Conservation (phyloP, 1,140 invertebrate genomes). For the Aleiodes sp. region DNA sequence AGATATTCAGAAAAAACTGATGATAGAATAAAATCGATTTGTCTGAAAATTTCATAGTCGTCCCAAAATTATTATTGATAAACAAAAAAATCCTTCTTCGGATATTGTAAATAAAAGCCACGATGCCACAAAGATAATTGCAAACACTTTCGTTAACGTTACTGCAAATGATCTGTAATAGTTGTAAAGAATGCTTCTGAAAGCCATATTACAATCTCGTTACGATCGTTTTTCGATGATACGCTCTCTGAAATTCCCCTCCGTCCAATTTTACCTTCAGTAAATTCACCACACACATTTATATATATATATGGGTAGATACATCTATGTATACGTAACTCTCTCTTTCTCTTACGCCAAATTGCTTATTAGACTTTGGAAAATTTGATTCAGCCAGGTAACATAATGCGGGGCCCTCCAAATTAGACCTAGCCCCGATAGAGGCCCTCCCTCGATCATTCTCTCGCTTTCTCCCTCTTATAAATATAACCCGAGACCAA, state of each 20-base stretch:
- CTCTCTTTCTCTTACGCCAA: constrained; percentile 54
- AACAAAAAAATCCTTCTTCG: too few species aligned
- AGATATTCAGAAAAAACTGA: too few species aligned
- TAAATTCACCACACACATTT: neutral
- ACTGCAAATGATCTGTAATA: neutral
- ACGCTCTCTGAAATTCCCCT: constrained; percentile 1
- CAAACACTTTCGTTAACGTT: neutral
- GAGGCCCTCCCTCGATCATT: constrained; percentile 27
- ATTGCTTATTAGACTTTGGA: constrained; percentile 66
- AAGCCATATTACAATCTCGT: constrained; percentile 2
- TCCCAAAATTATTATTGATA: too few species aligned
- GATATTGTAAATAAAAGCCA: neutral
- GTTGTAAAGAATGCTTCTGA: neutral
- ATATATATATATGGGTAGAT: too few species aligned
- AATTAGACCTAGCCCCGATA: constrained; percentile 59
- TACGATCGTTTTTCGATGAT: constrained; percentile 23
- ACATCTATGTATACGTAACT: constrained; percentile 57
- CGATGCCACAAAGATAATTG: neutral
- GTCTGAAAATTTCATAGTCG: too few species aligned
- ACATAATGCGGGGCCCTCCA: constrained; percentile 56
- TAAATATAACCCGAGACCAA: neutral
- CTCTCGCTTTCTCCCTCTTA: neutral
- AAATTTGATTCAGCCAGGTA: constrained; percentile 60
- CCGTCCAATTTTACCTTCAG: neutral
- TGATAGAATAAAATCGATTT: too few species aligned